These are phyloP conservation scores for Sphaeridia pumilis DNA, from an alignment of 2,888 invertebrate species.

Conservation along the genomic window DNA sequence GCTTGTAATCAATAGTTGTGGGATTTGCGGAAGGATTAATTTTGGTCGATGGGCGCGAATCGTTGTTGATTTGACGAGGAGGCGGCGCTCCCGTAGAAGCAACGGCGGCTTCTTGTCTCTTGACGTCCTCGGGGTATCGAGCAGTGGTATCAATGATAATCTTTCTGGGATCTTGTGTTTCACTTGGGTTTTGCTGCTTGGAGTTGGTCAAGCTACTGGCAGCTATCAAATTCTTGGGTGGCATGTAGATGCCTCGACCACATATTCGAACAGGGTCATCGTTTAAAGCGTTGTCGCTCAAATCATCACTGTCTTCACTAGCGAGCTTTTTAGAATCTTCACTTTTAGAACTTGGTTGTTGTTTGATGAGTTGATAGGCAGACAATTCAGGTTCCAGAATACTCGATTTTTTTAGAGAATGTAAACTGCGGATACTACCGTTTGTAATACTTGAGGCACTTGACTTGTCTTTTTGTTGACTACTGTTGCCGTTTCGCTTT, in stretches of 20 bases:
- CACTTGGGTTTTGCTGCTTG: neutral
- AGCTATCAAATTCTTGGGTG: neutral
- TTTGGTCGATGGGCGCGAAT: neutral
- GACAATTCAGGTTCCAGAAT: constrained; percentile 28
- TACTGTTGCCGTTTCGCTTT: neutral
- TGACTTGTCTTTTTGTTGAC: neutral
- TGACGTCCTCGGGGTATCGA: neutral
- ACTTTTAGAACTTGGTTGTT: neutral
- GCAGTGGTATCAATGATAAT: neutral
- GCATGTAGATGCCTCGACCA: constrained; percentile 33
- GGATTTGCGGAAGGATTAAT: neutral
- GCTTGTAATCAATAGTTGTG: neutral
- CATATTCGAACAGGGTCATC: constrained; percentile 30
- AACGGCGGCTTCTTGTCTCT: neutral
- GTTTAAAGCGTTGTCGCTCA: constrained; percentile 32
- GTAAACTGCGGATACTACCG: neutral
- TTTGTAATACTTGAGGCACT: neutral
- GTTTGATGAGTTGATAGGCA: constrained; percentile 30
- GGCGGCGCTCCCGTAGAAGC: no score
- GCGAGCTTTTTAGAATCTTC: neutral
- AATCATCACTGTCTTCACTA: constrained; percentile 23
- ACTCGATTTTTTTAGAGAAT: constrained; percentile 15
- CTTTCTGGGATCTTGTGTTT: neutral
- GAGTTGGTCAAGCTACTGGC: neutral
- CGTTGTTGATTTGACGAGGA: no score